These are phyloP conservation scores for Ataeniobius toweri DNA, from an alignment of 2,797 vertebrate species.

Conservation along the genomic window DNA sequence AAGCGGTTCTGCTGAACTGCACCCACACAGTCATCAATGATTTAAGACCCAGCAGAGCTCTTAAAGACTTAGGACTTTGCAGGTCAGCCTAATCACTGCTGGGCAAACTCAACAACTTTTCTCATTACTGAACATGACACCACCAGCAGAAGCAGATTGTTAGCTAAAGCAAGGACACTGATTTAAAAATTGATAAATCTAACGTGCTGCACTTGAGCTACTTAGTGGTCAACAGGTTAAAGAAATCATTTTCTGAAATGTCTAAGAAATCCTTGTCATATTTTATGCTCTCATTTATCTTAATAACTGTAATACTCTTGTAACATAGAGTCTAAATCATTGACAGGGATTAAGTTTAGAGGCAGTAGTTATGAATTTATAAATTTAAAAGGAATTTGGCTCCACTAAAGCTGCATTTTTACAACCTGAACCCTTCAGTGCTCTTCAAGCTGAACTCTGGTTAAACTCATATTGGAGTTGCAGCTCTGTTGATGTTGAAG, in stretches of 20 bases:
- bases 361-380: slow-evolving; percentile 15
- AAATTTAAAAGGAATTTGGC: slow-evolving; percentile 11
- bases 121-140: slow-evolving; percentile 48
- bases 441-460: slow-evolving; percentile 18
- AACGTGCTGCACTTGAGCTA: slow-evolving; percentile 8
- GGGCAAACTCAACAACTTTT: slow-evolving; percentile 34
- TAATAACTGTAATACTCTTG: neutral
- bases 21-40: slow-evolving; percentile 65
- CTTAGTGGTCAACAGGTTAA: slow-evolving; percentile 6
- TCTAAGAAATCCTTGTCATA: neutral
- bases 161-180: slow-evolving; percentile 26
- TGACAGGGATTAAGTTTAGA: slow-evolving; percentile 3
- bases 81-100: slow-evolving; percentile 39
- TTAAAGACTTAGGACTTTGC: slow-evolving; percentile 55
- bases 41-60: slow-evolving; percentile 63
- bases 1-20: slow-evolving; percentile 50
- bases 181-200: slow-evolving; percentile 42
- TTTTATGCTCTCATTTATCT: neutral
- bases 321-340: slow-evolving; percentile 3
- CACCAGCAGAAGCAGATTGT: slow-evolving; percentile 34
- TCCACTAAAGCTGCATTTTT: slow-evolving; percentile 33
- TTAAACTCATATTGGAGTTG: slow-evolving; percentile 29
- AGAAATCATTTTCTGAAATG: neutral
- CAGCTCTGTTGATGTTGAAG: slow-evolving; percentile 17
- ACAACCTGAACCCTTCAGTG: slow-evolving; percentile 27